phyloP scores from a whole-genome alignment of 2,888 invertebrate species.

The Oasisia sp. region DNA sequence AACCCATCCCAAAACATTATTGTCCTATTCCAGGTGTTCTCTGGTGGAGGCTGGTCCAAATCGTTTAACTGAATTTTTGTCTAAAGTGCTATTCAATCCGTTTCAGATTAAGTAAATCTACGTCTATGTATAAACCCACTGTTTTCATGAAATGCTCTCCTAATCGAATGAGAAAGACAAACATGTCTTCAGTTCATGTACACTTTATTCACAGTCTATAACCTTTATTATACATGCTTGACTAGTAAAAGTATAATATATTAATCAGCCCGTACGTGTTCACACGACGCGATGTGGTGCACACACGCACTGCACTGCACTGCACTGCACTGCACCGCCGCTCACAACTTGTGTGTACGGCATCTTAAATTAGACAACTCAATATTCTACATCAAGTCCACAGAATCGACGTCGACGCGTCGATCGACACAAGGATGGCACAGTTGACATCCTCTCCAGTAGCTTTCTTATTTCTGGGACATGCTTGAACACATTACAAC shows the following conservation, averaged over 20 bases:
- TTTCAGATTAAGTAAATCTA: too few relatives aligned
- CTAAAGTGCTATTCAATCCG: too few relatives aligned
- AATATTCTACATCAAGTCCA: conserved; percentile 5
- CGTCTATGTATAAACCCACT: too few relatives aligned
- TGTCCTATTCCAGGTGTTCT: too few relatives aligned
- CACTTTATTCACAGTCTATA: conserved; percentile 17
- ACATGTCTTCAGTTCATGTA: neutral
- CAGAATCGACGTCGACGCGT: neutral
- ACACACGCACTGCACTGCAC: neutral
- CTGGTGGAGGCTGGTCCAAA: too few relatives aligned
- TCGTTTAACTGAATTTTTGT: too few relatives aligned
- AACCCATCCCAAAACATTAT: too few relatives aligned
- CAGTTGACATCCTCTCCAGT: neutral
- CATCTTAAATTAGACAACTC: conserved; percentile 17
- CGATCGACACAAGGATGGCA: neutral
- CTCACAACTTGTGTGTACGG: neutral
- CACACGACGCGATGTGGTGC: neutral
- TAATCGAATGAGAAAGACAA: neutral
- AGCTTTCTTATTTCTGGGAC: neutral
- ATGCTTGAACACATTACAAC: conserved; percentile 10
- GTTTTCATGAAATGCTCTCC: too few relatives aligned
- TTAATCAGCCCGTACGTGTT: neutral
- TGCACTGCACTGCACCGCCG: neutral
- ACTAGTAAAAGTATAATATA: conserved; percentile 14
- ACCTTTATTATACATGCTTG: conserved; percentile 17